These are phyloP conservation scores for Sphaerodactylus townsendi DNA, from an alignment of 2,113 vertebrate genomes.

Conservation along the genomic window DNA sequence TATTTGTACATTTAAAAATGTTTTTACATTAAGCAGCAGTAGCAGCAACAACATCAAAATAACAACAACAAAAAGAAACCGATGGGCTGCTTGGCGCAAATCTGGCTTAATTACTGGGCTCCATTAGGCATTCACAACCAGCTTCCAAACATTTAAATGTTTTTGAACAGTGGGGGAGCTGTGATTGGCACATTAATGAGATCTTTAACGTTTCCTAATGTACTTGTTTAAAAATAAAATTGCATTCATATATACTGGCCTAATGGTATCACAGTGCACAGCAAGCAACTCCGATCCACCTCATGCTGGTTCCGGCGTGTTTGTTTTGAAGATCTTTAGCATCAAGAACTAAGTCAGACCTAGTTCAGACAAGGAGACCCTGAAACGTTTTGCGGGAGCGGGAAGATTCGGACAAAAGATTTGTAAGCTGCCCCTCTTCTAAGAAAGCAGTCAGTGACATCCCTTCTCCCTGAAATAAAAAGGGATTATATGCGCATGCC, in stretches of 20 bases:
- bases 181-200: slow-evolving; percentile 40
- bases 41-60: not conserved
- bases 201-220: slow-evolving; percentile 38
- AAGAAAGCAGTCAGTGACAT: not conserved
- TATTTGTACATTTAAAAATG: not conserved
- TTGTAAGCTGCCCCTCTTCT: not conserved
- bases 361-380: no score
- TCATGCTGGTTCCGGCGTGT: not conserved
- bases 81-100: not conserved
- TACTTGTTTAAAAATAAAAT: slow-evolving; percentile 58
- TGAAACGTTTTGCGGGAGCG: not conserved
- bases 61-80: not conserved
- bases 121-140: not conserved
- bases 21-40: not conserved
- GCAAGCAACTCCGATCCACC: slow-evolving; percentile 18
- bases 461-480: not conserved
- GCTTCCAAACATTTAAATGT: slow-evolving; percentile 50
- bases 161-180: slow-evolving; percentile 41
- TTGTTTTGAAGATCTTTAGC: not conserved
- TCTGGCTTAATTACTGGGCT: slow-evolving; percentile 12
- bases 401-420: not conserved
- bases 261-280: not conserved
- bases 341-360: not conserved
- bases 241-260: slow-evolving; percentile 37
- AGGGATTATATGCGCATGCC: no score